Conservation (phyloP, 2,113 vertebrate species). For the Megaceryle maxima region DNA sequence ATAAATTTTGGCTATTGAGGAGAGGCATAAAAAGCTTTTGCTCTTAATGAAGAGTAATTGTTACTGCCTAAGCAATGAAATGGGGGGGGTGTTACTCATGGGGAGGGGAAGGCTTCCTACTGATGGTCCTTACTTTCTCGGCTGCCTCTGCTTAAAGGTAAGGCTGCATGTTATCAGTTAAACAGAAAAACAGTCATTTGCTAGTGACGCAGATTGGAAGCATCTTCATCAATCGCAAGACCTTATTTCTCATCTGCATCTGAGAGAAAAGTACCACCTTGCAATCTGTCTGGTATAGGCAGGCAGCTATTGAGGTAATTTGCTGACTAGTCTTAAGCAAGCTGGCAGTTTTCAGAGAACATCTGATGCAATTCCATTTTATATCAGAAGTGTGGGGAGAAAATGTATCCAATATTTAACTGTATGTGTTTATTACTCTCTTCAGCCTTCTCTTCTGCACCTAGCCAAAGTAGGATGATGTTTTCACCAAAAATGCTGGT, state of each 20-base stretch:
- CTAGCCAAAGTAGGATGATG: background rate
- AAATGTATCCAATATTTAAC: background rate
- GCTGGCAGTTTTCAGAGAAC: background rate
- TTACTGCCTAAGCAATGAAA: background rate
- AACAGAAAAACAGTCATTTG: background rate
- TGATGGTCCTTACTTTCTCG: background rate
- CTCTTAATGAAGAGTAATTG: background rate
- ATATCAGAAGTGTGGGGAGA: background rate
- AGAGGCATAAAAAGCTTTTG: background rate
- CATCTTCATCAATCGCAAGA: background rate
- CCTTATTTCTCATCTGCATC: background rate
- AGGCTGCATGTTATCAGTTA: background rate
- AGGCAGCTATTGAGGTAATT: background rate
- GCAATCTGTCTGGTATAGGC: background rate
- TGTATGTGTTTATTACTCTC: background rate
- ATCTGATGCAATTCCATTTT: background rate
- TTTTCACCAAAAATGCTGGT: background rate
- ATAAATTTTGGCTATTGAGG: background rate
- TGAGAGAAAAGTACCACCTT: background rate
- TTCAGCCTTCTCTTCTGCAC: background rate
- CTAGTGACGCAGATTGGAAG: background rate
- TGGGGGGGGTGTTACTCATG: rapidly evolving
- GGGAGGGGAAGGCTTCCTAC: background rate
- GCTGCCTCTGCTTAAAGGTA: background rate
- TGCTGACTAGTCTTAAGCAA: background rate